Evolutionary conservation across 2,797 vertebrate species (phyloP).

Genomic region (Rousettus madagascariensis): DNA sequence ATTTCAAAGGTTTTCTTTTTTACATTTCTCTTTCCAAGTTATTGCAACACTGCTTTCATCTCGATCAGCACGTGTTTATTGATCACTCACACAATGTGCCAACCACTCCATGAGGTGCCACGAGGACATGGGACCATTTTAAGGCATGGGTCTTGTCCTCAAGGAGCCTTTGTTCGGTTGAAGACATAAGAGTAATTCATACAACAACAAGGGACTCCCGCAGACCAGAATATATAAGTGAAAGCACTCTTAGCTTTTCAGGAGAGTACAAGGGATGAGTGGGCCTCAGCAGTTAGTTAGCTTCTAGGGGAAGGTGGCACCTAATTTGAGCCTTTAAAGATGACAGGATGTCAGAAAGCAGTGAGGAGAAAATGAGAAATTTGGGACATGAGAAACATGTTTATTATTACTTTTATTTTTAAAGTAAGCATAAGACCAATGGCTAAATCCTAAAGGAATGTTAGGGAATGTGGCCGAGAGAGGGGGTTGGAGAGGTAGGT

Average conservation of each 20-base stretch:
- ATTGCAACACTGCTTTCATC: background rate
- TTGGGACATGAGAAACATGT: background rate
- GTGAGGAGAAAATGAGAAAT: background rate
- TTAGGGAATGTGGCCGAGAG: background rate
- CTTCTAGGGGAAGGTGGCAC: background rate
- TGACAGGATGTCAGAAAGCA: background rate
- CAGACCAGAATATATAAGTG: background rate
- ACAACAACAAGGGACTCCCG: background rate
- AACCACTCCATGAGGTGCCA: background rate
- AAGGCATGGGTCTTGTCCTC: background rate
- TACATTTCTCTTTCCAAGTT: background rate
- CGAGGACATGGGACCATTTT: background rate
- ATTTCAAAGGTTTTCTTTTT: slow-evolving; percentile 1
- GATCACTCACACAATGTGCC: background rate
- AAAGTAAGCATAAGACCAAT: background rate
- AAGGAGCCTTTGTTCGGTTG: background rate
- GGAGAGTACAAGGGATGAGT: background rate
- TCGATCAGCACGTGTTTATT: background rate
- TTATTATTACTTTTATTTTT: slow-evolving; percentile 13
- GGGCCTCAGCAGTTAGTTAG: background rate
- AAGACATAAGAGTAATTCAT: slow-evolving; percentile 21
- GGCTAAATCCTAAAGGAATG: slow-evolving; percentile 26
- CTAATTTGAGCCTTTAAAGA: background rate
- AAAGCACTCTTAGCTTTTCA: background rate
- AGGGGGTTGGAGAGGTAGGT: background rate